phyloP scores from a whole-genome alignment of 2,888 invertebrate genomes.

The Hyppa rectilinea region DNA sequence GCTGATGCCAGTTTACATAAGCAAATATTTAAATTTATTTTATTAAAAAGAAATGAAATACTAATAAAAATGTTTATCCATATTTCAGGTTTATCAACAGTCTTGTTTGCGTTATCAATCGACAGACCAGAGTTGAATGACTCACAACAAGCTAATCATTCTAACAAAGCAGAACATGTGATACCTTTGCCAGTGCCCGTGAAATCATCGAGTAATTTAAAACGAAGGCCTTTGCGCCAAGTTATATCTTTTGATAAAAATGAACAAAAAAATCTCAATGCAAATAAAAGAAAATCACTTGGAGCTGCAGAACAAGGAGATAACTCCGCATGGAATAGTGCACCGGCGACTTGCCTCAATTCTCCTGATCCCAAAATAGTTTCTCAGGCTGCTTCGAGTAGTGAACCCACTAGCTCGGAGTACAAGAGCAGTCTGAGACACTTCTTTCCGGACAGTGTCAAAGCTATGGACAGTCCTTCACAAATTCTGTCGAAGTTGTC shows the following conservation, averaged over 20 bases:
- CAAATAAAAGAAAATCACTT: conserved; percentile 68
- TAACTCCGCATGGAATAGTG: conserved; percentile 88
- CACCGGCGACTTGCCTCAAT: conserved; percentile 92
- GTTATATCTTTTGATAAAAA: conserved; percentile 89
- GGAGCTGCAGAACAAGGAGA: conserved; percentile 68
- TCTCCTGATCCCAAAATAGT: conserved; percentile 88
- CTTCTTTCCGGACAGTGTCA: conserved; percentile 88
- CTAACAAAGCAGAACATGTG: conserved; percentile 92
- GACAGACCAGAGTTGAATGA: conserved; percentile 96
- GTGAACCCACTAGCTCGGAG: conserved; percentile 87
- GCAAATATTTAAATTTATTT: neutral
- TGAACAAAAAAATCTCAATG: conserved; percentile 73
- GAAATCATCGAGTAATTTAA: conserved; percentile 82
- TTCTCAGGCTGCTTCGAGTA: conserved; percentile 79
- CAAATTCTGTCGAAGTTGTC: conserved; percentile 87
- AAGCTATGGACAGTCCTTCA: conserved; percentile 85
- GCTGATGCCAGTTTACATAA: neutral
- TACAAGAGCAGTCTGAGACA: conserved; percentile 83
- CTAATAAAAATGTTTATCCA: conserved; percentile 39
- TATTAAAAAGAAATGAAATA: conserved; percentile 7
- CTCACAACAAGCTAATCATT: conserved; percentile 87
- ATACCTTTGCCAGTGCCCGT: conserved; percentile 93
- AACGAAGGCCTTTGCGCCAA: conserved; percentile 86
- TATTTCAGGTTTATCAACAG: conserved; percentile 94
- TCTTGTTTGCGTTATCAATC: conserved; percentile 97